Evolutionary conservation across 2,888 invertebrate species (phyloP).

Genomic region (Pseudoips prasinana): DNA sequence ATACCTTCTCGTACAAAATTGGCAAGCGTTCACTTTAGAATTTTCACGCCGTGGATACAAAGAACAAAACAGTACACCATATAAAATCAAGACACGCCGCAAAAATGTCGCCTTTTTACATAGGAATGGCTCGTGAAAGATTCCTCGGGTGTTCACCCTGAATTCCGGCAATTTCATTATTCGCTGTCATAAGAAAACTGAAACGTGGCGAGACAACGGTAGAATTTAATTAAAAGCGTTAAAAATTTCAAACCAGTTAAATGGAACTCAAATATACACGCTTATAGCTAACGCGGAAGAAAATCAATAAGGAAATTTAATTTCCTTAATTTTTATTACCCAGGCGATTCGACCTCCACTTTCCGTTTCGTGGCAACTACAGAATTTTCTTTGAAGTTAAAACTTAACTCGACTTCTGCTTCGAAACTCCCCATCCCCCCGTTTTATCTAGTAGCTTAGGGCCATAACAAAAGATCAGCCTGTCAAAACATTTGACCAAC

Average conservation of each 20-base stretch:
- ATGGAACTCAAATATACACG: slow-evolving; percentile 30
- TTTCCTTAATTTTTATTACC: slow-evolving; percentile 14
- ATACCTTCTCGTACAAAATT: no score
- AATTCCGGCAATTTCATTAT: slow-evolving; percentile 64
- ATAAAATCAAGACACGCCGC: slow-evolving; percentile 48
- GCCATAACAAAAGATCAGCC: no score
- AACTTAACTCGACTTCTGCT: no score
- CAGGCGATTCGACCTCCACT: no score
- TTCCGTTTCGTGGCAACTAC: no score
- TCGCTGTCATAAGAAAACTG: slow-evolving; percentile 60
- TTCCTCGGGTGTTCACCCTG: slow-evolving; percentile 45
- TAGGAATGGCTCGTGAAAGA: slow-evolving; percentile 41
- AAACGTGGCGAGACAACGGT: slow-evolving; percentile 49
- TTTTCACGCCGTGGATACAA: slow-evolving; percentile 1
- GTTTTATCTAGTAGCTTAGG: no score
- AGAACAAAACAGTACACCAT: slow-evolving; percentile 30
- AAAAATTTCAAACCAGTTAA: slow-evolving; percentile 38
- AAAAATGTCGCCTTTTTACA: slow-evolving; percentile 48
- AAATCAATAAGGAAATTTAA: slow-evolving; percentile 12
- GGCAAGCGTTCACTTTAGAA: no score
- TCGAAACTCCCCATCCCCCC: no score
- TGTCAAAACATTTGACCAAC: no score
- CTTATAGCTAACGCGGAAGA: slow-evolving; percentile 12
- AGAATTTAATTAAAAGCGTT: slow-evolving; percentile 67
- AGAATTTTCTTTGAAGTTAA: no score